Base-by-base conservation (phyloP, 2,113 vertebrate genomes). In the Bufo gargarizans region DNA sequence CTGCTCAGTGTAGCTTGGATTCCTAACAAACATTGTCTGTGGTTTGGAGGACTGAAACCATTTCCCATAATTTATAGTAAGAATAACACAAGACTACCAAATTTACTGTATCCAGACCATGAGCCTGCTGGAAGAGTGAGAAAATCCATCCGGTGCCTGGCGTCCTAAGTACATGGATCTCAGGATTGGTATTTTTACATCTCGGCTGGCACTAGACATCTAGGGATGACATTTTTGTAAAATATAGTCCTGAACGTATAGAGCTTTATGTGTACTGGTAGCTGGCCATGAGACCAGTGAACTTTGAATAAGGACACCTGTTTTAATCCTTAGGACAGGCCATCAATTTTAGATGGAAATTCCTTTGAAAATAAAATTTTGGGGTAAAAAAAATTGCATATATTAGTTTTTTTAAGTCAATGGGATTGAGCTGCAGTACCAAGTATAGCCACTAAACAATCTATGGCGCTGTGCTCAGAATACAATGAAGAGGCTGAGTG, bases 11-110 rank as follows among this genome's bases (percentile, higher is more conserved):
- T 69, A 67, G 86, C 58, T 90, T 81, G 13, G n/a, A 88, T 90
- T 90, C 82, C 82, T 85, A 72, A 61, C 47, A 82, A 85, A 84
- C 81, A 77, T 19, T 77, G 85, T 67, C 53, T 88, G 80, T 88
- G 87, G 81, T 67, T 84, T 71, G 47, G 85, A 71, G 47, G 55
- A 78, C 80, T 76, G 67, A 88, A 88, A 83, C 86, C 69, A 89
- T 56, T 88, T 88, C 86, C 86, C 22, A 58, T 88, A 88, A 88
- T 83, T 33, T 88, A 43, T 76, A 82, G 65, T 4, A 76, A 74
- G 56, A 76, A 88, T 82, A 82, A 88, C 58, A 88, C n/a, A 19
- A 50, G n/a, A 61, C 33, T 47, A 86, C 74, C 19, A 50, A 77
- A 63, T 86, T 67, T 67, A 69, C 85, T 69, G 49, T 53, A 86